Conservation (phyloP, 2,888 invertebrate species). For the Callyntrura guangdongensis region DNA sequence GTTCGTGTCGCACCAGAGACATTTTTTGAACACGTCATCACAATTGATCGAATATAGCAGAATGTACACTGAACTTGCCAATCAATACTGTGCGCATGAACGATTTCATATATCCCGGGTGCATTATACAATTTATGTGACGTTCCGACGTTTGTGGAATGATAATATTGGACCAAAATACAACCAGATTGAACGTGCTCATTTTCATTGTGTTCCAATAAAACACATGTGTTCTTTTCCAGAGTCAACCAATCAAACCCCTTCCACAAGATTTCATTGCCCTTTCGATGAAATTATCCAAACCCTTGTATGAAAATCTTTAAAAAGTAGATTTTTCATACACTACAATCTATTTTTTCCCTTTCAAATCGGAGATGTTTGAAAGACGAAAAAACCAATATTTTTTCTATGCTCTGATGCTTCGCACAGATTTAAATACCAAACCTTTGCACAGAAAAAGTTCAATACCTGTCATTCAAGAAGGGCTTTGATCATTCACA, state of each 20-base stretch:
- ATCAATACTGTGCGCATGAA: not conserved
- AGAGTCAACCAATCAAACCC: not conserved
- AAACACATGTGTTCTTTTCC: conserved; percentile 15
- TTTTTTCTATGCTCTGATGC: not conserved
- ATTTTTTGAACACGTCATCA: conserved; percentile 8
- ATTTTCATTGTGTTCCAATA: not conserved
- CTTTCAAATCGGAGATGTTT: not conserved
- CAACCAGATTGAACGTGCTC: not conserved
- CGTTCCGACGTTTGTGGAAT: no score
- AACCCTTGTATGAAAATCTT: no score
- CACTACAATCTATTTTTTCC: not conserved
- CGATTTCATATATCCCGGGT: no score
- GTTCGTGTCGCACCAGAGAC: no score
- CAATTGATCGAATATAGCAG: no score
- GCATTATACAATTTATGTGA: no score
- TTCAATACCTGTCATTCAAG: conserved; percentile 46
- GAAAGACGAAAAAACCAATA: not conserved
- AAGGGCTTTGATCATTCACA: conserved; percentile 41
- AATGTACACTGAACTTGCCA: not conserved
- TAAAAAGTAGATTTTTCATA: not conserved
- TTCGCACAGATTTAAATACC: conserved; percentile 6
- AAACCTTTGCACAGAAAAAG: conserved; percentile 2
- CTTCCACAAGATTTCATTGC: no score
- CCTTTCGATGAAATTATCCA: not conserved
- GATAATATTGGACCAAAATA: not conserved